Base-by-base conservation (phyloP, 2,888 invertebrate genomes). In the Xestobium rufovillosum region DNA sequence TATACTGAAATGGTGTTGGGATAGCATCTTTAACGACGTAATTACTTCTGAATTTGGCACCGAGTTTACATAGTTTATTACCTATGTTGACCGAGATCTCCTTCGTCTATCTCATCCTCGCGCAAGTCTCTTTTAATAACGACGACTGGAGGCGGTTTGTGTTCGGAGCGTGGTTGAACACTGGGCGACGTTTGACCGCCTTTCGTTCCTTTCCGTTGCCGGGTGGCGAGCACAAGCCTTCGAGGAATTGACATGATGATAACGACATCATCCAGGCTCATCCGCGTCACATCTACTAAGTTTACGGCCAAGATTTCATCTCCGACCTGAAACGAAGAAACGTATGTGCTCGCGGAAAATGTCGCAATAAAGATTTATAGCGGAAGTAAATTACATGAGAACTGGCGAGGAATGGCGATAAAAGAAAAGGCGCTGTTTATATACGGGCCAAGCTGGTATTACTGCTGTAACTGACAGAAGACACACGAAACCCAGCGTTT, bases 191-290 rank as follows among this genome's bases (percentile, higher is more conserved):
- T 56, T 41, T 63, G 61, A 26, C 62, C 63, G 15, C 62, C 63
- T 43, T 71, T 69, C 33, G 67, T 64, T 64, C 82, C 83, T 66
- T 84, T 81, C 49, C 83, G 71, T 61, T 90, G 90, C 55, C 92
- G 77, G 47, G 95, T 95, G 53, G 92, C 92, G 46, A 98, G 76
- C 47, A 97, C 83, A 59, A 98, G 73, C 52, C 97, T 78, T 59
- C 95, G 78, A 3, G 98, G 97, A 70, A 98, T 98, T 59, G 95
- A 95, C 92, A 98, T 96, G 57, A 97, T 91, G 59, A 97, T 92
- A 51, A 98, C 98, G 46, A 98, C 98, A 67, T 98, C 98, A 67
- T 98, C 97, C 56, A 98, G 72, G 50, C 92, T 91, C 95, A 97
- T 97, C 57, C 88, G 82, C 47, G 92, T 86, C 50, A 98, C 97